These are phyloP conservation scores for Brachionus koreanus DNA, from an alignment of 1,140 invertebrate species.

Conservation along the genomic window DNA sequence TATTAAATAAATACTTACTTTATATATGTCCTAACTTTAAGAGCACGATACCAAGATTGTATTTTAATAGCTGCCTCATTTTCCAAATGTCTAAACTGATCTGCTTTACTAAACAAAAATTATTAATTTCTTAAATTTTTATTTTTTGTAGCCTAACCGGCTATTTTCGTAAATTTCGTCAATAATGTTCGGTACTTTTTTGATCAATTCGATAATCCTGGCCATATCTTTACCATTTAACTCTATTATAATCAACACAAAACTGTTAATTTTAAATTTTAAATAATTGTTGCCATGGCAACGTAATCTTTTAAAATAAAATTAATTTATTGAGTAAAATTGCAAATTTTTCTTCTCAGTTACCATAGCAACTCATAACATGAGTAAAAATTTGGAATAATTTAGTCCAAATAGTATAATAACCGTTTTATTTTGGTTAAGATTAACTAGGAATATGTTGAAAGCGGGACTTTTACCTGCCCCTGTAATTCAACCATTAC, in stretches of 20 bases:
- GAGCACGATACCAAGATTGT: conserved; percentile 55
- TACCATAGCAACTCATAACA: not conserved
- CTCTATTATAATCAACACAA: not conserved
- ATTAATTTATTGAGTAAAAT: not conserved
- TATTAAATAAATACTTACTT: conserved; percentile 49
- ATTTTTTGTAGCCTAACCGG: not conserved
- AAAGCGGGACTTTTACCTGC: conserved; percentile 57
- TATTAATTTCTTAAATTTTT: not conserved
- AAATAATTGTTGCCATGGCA: not conserved
- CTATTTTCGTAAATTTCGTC: conserved; percentile 34
- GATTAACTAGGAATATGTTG: conserved; percentile 51
- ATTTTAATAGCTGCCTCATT: conserved; percentile 52
- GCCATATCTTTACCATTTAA: not conserved
- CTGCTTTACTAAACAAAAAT: conserved; percentile 50
- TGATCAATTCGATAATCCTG: conserved; percentile 20
- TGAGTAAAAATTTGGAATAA: not conserved
- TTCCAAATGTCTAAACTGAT: conserved; percentile 50
- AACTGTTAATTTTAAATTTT: not conserved
- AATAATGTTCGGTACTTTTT: conserved; percentile 34
- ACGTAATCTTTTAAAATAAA: not conserved
- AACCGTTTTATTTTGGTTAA: not conserved
- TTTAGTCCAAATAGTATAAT: not conserved
- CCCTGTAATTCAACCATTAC: conserved; percentile 54
- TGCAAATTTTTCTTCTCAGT: not conserved
- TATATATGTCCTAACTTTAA: conserved; percentile 50